Percentiles rank a stretch among this genome's conserved stretches.
These are phyloP conservation scores for Simalia tracyae DNA, from an alignment of 2,797 vertebrate species.

Conservation along the genomic window DNA sequence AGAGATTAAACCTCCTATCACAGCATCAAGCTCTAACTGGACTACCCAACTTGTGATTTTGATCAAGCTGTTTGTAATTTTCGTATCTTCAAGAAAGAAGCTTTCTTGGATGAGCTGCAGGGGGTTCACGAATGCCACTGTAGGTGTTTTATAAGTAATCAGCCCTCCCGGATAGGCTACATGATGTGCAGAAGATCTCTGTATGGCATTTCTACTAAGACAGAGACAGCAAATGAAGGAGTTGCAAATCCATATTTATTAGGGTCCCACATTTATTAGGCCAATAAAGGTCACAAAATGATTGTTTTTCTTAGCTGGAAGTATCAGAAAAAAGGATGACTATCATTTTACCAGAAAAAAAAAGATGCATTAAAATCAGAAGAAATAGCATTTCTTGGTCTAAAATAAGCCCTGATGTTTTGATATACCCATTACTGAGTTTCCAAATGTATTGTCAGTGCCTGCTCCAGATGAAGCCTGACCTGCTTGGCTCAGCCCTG, in stretches of 20 bases:
- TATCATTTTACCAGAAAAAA: not conserved
- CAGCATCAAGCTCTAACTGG: too few species aligned
- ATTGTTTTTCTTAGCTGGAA: not conserved
- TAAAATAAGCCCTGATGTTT: not conserved
- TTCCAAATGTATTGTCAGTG: not conserved
- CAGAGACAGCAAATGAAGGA: not conserved
- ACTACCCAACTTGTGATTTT: not conserved
- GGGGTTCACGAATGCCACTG: not conserved
- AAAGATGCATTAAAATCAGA: not conserved
- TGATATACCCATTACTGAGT: not conserved
- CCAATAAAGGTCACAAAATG: not conserved
- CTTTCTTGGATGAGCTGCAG: not conserved
- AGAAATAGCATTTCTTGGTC: not conserved
- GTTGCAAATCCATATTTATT: not conserved
- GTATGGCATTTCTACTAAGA: not conserved
- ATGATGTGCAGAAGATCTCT: not conserved
- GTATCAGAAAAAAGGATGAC: not conserved
- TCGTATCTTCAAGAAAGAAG: not conserved
- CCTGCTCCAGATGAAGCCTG: not conserved
- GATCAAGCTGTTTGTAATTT: not conserved
- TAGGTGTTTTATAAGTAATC: not conserved
- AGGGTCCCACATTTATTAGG: not conserved
- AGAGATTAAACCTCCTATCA: too few species aligned
- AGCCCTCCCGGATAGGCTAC: not conserved
- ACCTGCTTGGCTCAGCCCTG: not conserved